Evolutionary conservation across 2,888 invertebrate species (phyloP), one percentile per base, ranked within the genome.

Genomic region (Cheiracanthium punctorium): DNA sequence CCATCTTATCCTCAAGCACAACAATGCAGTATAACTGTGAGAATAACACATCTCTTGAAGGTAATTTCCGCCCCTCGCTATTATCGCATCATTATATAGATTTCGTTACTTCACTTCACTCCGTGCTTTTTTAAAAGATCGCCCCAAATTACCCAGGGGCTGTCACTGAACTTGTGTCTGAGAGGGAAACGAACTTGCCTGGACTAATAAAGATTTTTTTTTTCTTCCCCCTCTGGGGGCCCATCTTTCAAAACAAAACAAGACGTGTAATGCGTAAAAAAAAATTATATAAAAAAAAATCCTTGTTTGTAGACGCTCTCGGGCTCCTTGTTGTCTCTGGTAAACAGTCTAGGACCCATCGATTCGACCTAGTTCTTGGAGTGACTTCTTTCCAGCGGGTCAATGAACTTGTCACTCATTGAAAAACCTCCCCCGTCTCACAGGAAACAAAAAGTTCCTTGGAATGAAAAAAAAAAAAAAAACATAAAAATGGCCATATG

Each of bases 341-440:
- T 72, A 41, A 41, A 72, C 81, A 58, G 73, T 67, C 75, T 75
- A 82, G 75, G 37, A 70, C 37, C 69, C 72, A 28, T n/a, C 43
- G 43, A 43, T 30, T 58, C 82, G 82, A 84, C 82, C 82, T 82
- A 82, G 77, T 77, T 82, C 48, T n/a, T 73, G 32, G 20, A 30
- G 74, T 74, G 70, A 37, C 71, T 71, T 43, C 8, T 43, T 14
- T 24, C 74, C 37, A 52, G 28, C 71, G 82, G 82, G 82, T 82
- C 82, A 82, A 77, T 77, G 82, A 76, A 82, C 82, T 82, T 82
- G 82, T 82, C 82, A 82, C 82, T 82, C 77, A 72, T 33, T 17
- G 17, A 24, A 28, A 10, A 58, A 75, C 43, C 37, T 58, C 72
- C 43, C 72, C 82, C 71, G 52, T 37, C 76, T 29, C 73, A 65